Evolutionary conservation across 2,888 invertebrate species (phyloP), one percentile per base, ranked within the genome.

Genomic region (Microctonus aethiopoides): DNA sequence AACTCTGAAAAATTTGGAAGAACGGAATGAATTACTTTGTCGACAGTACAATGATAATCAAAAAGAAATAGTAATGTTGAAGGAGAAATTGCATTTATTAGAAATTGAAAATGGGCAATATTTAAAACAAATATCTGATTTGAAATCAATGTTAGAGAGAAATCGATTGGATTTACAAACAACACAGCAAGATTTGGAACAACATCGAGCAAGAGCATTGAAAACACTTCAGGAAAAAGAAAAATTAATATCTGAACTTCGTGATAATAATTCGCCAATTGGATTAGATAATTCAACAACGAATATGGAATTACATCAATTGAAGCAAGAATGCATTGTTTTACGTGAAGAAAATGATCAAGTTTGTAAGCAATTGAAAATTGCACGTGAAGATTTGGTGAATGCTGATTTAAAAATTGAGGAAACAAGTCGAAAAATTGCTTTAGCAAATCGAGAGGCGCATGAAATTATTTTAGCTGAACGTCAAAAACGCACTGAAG

Each of bases 161-260:
- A 81, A 74, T 70, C 77, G 80, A 65, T 73, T 76, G 51, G 86
- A 86, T 68, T 74, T 86, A 34, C 82, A 79, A 68, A 77, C 80
- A 1, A 80, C 87, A 13, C 86, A 87, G 24, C 81, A 83, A 6
- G 94, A 95, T 81, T 89, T 94, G 78, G 90, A 91, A 67, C 92
- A 93, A 67, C 95, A 95, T 84, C 91, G 93, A 77, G 90, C 91
- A n/a, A 92, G 95, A 79, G 95, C 95, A 0, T 91, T 93, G 78
- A 89, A 91, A 74, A 93, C 94, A 71, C 86, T 95, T 9, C 92
- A 92, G 83, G 92, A 92, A 73, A 95, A 95, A 80, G 95, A 95
- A 80, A 90, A 91, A 76, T 85, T 94, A 29, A 93, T 94, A 68
- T 87, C 89, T 7, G 90, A 91, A 77, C 84, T 93, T 39, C 89